Conservation (phyloP, 2,113 vertebrate genomes). For the Hemicordylus capensis region DNA sequence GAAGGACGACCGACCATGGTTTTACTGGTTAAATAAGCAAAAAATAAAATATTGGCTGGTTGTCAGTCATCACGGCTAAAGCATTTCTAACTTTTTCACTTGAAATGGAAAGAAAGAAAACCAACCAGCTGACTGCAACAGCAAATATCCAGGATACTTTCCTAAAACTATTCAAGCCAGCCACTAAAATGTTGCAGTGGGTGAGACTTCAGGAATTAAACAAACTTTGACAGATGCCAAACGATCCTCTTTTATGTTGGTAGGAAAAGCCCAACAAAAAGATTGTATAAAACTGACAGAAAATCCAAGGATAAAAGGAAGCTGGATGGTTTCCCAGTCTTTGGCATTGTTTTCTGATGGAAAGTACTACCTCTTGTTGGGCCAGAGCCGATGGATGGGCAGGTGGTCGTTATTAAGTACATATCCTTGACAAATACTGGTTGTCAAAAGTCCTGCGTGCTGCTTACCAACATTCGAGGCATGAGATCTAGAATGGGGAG, state of each 20-base stretch:
- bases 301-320: slow-evolving; percentile 4
- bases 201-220: slow-evolving; percentile 28
- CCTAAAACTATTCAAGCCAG: not conserved
- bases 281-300: slow-evolving; percentile 36
- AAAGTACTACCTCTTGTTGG: not conserved
- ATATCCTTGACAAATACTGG: not conserved
- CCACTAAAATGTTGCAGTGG: slow-evolving; percentile 2
- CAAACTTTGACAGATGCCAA: slow-evolving; percentile 3
- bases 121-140: no score
- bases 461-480: not conserved
- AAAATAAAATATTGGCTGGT: no score
- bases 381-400: slow-evolving; percentile 9
- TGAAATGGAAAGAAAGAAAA: no score
- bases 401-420: not conserved
- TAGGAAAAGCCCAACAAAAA: slow-evolving; percentile 15
- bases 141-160: not conserved
- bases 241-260: not conserved
- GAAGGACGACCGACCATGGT: no score
- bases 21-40: no score
- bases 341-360: not conserved
- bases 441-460: not conserved
- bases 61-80: no score
- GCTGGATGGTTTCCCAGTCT: not conserved
- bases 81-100: no score
- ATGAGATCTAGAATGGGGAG: not conserved